A percentile compares a stretch with the other conserved stretches of the same genome.
These are phyloP conservation scores for Equus quagga DNA, from an alignment of 2,113 vertebrate species.

Conservation along the genomic window DNA sequence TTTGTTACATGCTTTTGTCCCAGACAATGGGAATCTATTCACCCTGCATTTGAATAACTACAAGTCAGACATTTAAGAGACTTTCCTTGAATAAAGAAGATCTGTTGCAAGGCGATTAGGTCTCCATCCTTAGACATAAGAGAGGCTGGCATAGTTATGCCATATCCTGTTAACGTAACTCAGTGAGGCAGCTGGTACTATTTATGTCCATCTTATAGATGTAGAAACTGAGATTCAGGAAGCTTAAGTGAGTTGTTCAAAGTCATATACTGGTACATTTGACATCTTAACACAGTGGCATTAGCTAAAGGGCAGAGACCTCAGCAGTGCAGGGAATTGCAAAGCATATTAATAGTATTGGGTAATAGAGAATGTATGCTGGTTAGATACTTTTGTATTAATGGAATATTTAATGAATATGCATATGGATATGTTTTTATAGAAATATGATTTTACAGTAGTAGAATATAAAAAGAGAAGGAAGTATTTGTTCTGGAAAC, in stretches of 20 bases:
- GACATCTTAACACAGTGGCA: not conserved
- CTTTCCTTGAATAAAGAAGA: not conserved
- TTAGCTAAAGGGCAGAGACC: not conserved
- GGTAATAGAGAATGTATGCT: not conserved
- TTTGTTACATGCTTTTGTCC: not conserved
- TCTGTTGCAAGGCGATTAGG: not conserved
- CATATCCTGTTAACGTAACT: not conserved
- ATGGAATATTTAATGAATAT: constrained; percentile 65
- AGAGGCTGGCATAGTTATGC: not conserved
- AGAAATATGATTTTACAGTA: constrained; percentile 17
- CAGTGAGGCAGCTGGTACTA: not conserved
- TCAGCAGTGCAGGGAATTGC: not conserved
- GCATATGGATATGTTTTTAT: constrained; percentile 57
- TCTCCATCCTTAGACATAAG: not conserved
- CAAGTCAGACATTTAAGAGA: not conserved
- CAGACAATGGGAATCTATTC: not conserved
- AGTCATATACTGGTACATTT: not conserved
- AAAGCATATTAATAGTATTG: not conserved
- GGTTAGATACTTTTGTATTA: constrained; percentile 50
- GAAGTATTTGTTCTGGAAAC: constrained; percentile 41
- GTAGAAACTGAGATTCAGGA: constrained; percentile 45
- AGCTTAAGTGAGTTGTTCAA: not conserved
- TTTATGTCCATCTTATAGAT: not conserved
- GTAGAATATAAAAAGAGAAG: constrained; percentile 35
- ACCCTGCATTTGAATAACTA: not conserved